Percentiles rank a stretch among this genome's conserved stretches.
Evolutionary conservation across 2,888 invertebrate genomes (phyloP).

Genomic region (Melolontha melolontha): DNA sequence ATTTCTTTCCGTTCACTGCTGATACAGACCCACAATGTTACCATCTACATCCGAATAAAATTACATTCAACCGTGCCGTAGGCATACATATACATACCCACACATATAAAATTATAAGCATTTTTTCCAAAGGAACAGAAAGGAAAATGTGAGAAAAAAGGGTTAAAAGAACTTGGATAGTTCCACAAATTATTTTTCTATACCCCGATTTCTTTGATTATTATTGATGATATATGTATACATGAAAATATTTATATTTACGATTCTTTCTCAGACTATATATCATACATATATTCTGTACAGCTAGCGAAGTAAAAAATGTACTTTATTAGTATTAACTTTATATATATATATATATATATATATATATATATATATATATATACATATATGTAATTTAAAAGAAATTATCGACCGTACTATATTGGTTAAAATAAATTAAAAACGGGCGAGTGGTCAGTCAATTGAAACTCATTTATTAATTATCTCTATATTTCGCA

Average conservation of each 20-base stretch:
- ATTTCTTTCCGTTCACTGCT: slow-evolving; percentile 67
- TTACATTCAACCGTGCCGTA: slow-evolving; percentile 39
- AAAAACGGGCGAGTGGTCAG: too few relatives aligned
- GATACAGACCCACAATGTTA: slow-evolving; percentile 49
- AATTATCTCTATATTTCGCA: too few relatives aligned
- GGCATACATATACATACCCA: slow-evolving; percentile 18
- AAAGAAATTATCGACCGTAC: too few relatives aligned
- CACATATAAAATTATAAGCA: slow-evolving; percentile 22
- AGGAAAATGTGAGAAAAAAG: background rate
- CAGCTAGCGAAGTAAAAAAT: too few relatives aligned
- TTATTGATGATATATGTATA: slow-evolving; percentile 14
- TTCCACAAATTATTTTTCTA: slow-evolving; percentile 33
- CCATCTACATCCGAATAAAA: slow-evolving; percentile 53
- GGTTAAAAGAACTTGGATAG: slow-evolving; percentile 14
- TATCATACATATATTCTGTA: too few relatives aligned
- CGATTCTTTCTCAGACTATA: background rate
- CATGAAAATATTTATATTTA: background rate
- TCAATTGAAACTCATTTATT: too few relatives aligned
- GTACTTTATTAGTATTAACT: too few relatives aligned
- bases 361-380: too few relatives aligned
- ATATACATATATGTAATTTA: too few relatives aligned
- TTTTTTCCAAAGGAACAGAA: slow-evolving; percentile 15
- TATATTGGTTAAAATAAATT: too few relatives aligned
- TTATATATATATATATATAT: too few relatives aligned
- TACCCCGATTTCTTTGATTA: slow-evolving; percentile 9